phyloP scores from a whole-genome alignment of 2,797 vertebrate genomes.

The Gephyroberyx darwinii region DNA sequence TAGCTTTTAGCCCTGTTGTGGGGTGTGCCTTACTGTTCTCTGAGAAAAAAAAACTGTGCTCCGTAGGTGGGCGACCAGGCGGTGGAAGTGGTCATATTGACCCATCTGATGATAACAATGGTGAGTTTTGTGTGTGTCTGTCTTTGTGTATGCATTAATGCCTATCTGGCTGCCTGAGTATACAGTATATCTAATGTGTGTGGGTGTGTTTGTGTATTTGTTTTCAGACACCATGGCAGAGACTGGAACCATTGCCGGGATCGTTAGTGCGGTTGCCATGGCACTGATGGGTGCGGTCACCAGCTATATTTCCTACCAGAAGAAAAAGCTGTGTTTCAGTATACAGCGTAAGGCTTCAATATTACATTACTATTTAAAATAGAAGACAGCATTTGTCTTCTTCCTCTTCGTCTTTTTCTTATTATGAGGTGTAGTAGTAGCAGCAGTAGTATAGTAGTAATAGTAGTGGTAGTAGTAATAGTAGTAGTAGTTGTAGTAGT shows the following conservation, averaged over 20 bases:
- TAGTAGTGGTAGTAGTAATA: neutral
- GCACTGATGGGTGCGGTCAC: conserved; percentile 89
- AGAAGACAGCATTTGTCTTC: too few species aligned
- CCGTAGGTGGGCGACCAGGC: conserved; percentile 46
- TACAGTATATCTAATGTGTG: neutral
- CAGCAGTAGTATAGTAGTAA: neutral
- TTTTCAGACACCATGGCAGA: conserved; percentile 76
- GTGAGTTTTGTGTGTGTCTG: conserved; percentile 54
- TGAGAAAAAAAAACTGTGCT: conserved; percentile 16
- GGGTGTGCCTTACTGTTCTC: too few species aligned
- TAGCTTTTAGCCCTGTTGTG: neutral
- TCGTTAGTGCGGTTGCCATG: conserved; percentile 90
- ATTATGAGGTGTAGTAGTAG: neutral
- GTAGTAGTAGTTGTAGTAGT: neutral
- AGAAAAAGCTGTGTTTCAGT: conserved; percentile 97
- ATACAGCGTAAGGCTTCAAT: conserved; percentile 87
- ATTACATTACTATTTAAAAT: neutral
- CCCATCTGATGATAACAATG: conserved; percentile 61
- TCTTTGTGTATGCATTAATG: neutral
- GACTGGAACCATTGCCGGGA: conserved; percentile 91
- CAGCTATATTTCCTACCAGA: conserved; percentile 98
- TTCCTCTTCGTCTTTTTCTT: neutral
- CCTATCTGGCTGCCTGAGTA: neutral
- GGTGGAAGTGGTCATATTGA: conserved; percentile 34
- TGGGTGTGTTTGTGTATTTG: conserved; percentile 16